Evolutionary conservation across 2,797 vertebrate genomes (phyloP).

Genomic region (Mormyrus hasselquistii): DNA sequence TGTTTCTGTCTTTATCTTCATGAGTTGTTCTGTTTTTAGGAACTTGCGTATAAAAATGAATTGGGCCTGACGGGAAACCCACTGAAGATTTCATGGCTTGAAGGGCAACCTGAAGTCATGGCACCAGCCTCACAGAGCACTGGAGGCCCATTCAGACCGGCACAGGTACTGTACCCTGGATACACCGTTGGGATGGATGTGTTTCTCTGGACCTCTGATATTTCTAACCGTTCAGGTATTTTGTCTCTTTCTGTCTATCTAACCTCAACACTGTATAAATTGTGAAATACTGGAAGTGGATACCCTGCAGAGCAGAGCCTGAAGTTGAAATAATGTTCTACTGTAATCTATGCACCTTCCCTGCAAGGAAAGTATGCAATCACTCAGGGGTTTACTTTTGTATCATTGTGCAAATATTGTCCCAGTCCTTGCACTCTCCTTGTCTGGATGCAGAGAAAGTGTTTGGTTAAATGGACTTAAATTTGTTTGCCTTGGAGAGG

Average conservation of each 20-base stretch:
- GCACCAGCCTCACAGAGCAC: slow-evolving; percentile 30
- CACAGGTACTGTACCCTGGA: slow-evolving; percentile 63
- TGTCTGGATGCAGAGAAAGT: slow-evolving; percentile 49
- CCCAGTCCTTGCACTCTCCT: slow-evolving; percentile 36
- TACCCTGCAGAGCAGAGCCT: slow-evolving; percentile 30
- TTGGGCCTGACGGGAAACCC: slow-evolving; percentile 76
- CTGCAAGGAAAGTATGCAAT: slow-evolving; percentile 49
- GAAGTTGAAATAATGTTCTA: slow-evolving; percentile 47
- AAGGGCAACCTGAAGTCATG: slow-evolving; percentile 67
- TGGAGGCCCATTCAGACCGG: slow-evolving; percentile 42
- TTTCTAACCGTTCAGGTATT: neutral
- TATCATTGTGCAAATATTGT: slow-evolving; percentile 38
- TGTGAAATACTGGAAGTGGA: slow-evolving; percentile 23
- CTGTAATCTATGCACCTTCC: slow-evolving; percentile 34
- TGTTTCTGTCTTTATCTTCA: neutral
- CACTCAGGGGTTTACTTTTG: slow-evolving; percentile 27
- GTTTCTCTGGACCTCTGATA: neutral
- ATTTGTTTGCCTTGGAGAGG: slow-evolving; percentile 64
- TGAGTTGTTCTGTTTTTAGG: slow-evolving; percentile 56
- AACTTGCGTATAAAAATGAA: slow-evolving; percentile 85
- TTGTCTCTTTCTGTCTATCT: slow-evolving; percentile 6
- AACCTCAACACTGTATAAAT: slow-evolving; percentile 13
- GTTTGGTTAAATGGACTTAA: slow-evolving; percentile 51
- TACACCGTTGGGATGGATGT: neutral
- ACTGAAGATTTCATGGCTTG: slow-evolving; percentile 88